phyloP scores from a whole-genome alignment of 2,888 invertebrate genomes.

The Brachycybe producta region DNA sequence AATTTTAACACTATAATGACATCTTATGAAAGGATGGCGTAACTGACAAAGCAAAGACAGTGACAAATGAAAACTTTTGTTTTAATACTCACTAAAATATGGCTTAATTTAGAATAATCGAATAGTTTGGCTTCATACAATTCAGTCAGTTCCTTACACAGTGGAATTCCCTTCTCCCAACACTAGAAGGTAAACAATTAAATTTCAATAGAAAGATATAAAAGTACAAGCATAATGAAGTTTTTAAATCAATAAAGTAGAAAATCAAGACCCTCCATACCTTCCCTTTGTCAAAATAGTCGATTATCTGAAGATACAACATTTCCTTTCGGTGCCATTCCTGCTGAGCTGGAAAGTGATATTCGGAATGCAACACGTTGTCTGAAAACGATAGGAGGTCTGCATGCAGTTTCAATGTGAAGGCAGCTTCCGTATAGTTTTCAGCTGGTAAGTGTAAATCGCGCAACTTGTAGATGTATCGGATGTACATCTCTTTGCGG shows the following conservation, averaged over 20 bases:
- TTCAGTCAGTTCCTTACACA: slow-evolving; percentile 75
- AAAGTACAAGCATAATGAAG: too few relatives aligned
- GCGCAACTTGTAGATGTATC: slow-evolving; percentile 88
- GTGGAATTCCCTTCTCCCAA: slow-evolving; percentile 89
- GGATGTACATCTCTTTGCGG: slow-evolving; percentile 85
- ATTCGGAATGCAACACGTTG: slow-evolving; percentile 29
- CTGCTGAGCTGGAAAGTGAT: slow-evolving; percentile 51
- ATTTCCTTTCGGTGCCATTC: slow-evolving; percentile 83
- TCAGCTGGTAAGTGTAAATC: slow-evolving; percentile 81
- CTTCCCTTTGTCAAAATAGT: slow-evolving; percentile 88
- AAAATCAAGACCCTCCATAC: too few relatives aligned
- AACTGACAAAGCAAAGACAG: too few relatives aligned
- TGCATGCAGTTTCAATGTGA: slow-evolving; percentile 84
- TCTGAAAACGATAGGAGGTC: slow-evolving; percentile 70
- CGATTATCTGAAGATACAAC: slow-evolving; percentile 74
- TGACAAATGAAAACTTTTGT: too few relatives aligned
- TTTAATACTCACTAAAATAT: slow-evolving; percentile 51
- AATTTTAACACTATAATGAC: too few relatives aligned
- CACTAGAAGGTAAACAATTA: slow-evolving; percentile 45
- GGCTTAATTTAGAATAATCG: slow-evolving; percentile 75
- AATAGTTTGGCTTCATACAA: slow-evolving; percentile 75
- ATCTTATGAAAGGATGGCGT: too few relatives aligned
- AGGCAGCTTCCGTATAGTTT: slow-evolving; percentile 88
- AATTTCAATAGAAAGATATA: too few relatives aligned
- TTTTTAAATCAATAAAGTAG: too few relatives aligned